These are phyloP conservation scores for Pelobates fuscus DNA, from an alignment of 2,113 vertebrate species.

Conservation along the genomic window DNA sequence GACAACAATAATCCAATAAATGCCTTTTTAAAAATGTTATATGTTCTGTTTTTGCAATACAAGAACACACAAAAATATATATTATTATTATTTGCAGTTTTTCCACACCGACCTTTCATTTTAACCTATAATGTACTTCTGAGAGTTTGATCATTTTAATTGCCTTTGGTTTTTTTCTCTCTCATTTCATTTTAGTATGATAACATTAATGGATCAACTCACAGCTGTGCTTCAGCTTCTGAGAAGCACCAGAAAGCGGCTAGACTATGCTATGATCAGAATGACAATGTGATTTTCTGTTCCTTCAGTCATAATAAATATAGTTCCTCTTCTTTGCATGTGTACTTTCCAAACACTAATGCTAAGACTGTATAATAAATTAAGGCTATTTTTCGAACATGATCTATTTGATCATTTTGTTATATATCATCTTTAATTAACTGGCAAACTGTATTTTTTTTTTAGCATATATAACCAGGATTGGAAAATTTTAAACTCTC, in stretches of 20 bases:
- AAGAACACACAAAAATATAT: background rate
- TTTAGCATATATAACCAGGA: no score
- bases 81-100: slow-evolving; percentile 6
- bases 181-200: slow-evolving; percentile 52
- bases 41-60: no score
- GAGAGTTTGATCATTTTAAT: slow-evolving; percentile 49
- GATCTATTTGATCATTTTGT: no score
- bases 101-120: slow-evolving; percentile 32
- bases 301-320: slow-evolving; percentile 42
- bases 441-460: no score
- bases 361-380: slow-evolving; percentile 25
- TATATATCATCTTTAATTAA: no score
- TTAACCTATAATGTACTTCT: slow-evolving; percentile 44
- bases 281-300: slow-evolving; percentile 55
- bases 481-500: no score
- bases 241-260: slow-evolving; percentile 55
- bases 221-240: slow-evolving; percentile 50
- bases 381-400: slow-evolving; percentile 12
- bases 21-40: no score
- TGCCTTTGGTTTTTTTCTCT: slow-evolving; percentile 43
- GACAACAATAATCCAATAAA: no score
- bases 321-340: slow-evolving; percentile 29
- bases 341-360: slow-evolving; percentile 17
- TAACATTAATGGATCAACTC: slow-evolving; percentile 54
- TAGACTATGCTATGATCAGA: slow-evolving; percentile 56